Evolutionary conservation across 2,888 invertebrate species (phyloP).

Genomic region (Spialia ferax): DNA sequence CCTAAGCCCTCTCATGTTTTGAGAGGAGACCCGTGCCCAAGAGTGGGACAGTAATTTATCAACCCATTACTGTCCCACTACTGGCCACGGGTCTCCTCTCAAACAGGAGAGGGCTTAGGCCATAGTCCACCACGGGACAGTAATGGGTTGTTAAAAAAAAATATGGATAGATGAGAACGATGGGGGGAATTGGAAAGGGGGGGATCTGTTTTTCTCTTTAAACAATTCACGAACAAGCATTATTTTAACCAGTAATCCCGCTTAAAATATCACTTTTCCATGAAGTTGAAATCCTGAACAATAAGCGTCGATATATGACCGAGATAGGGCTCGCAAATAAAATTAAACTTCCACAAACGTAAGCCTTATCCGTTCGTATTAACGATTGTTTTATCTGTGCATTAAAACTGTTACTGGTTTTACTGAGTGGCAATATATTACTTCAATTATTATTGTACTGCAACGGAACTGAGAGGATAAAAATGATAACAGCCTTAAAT

Average conservation of each 20-base stretch:
- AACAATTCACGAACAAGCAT: background rate
- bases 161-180: too few species aligned
- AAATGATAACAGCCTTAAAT: too few species aligned
- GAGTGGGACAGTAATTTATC: too few species aligned
- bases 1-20: too few species aligned
- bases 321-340: slow-evolving; percentile 24
- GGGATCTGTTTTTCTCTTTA: background rate
- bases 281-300: slow-evolving; percentile 10
- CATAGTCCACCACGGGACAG: too few species aligned
- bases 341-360: slow-evolving; percentile 26
- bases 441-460: slow-evolving; percentile 10
- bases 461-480: too few species aligned
- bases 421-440: slow-evolving; percentile 22
- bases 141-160: too few species aligned
- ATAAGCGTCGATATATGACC: slow-evolving; percentile 15
- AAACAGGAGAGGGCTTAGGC: too few species aligned
- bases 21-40: too few species aligned
- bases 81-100: too few species aligned
- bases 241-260: background rate
- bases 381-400: slow-evolving; percentile 33
- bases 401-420: slow-evolving; percentile 27
- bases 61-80: too few species aligned
- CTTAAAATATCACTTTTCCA: slow-evolving; percentile 23
- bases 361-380: slow-evolving; percentile 30
- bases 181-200: too few species aligned